These are phyloP conservation scores for Melanostoma mellinum DNA, from an alignment of 2,888 invertebrate species.

Conservation along the genomic window DNA sequence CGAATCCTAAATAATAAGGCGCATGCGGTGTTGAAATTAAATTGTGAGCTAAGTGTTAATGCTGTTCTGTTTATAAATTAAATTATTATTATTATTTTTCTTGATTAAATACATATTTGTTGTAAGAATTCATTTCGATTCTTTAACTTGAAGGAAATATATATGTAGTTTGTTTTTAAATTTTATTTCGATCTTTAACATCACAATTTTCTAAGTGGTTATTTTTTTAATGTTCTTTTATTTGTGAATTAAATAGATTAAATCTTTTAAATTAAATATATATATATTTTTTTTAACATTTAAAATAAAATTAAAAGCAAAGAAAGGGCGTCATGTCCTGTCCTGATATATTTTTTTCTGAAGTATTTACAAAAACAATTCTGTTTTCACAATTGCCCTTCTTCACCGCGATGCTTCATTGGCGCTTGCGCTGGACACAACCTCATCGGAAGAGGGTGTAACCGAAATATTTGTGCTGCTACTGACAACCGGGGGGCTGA, in stretches of 20 bases:
- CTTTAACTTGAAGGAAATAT: constrained; percentile 47
- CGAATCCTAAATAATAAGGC: constrained; percentile 59
- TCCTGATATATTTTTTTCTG: constrained; percentile 4
- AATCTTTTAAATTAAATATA: constrained; percentile 44
- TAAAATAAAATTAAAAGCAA: constrained; percentile 40
- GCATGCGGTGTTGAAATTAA: constrained; percentile 64
- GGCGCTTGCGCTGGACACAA: constrained; percentile 78
- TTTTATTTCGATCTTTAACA: constrained; percentile 44
- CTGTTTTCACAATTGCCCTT: neutral
- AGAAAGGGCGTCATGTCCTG: constrained; percentile 18
- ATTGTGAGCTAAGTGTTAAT: constrained; percentile 52
- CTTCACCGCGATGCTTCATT: constrained; percentile 66
- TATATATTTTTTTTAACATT: constrained; percentile 19
- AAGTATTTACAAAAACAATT: constrained; percentile 52
- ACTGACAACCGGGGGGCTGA: constrained; percentile 80
- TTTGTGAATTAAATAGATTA: constrained; percentile 42
- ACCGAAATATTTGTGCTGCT: constrained; percentile 78
- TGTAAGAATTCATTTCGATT: constrained; percentile 41
- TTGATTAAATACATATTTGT: constrained; percentile 46
- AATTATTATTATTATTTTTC: constrained; percentile 27
- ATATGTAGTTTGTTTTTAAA: constrained; percentile 13
- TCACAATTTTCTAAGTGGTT: constrained; percentile 61
- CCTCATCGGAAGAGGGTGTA: constrained; percentile 76
- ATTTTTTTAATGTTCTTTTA: constrained; percentile 13
- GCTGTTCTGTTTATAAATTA: constrained; percentile 51